A percentile compares a stretch with the other conserved stretches of the same genome.
Conservation (phyloP, 2,888 invertebrate genomes). For the Teleiodes luculella region DNA sequence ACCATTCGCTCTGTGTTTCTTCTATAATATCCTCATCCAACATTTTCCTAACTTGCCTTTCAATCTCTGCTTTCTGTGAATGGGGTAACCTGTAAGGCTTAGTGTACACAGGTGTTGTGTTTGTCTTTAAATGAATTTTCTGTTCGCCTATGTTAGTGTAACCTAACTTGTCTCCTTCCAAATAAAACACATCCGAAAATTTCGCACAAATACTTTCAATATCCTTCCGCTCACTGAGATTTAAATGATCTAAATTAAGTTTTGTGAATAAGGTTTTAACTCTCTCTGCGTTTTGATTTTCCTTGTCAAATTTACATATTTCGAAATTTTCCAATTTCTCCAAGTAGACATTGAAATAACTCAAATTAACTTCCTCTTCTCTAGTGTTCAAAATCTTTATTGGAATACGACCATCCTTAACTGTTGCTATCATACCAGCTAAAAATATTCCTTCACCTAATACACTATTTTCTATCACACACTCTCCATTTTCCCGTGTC, state of each 20-base stretch:
- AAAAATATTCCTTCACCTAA: too few species aligned
- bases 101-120: constrained; percentile 2
- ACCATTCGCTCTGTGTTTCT: constrained; percentile 12
- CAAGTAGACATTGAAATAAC: background rate
- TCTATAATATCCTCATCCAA: constrained; percentile 11
- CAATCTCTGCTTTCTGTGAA: background rate
- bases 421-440: too few species aligned
- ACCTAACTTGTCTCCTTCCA: background rate
- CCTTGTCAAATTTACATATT: background rate
- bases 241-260: background rate
- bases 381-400: background rate
- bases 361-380: background rate
- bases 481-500: background rate
- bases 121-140: background rate
- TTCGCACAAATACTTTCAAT: background rate
- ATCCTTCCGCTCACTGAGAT: background rate
- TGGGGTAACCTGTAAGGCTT: constrained; percentile 10
- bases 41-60: constrained; percentile 1
- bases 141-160: background rate
- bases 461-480: too few species aligned
- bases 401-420: background rate
- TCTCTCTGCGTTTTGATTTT: background rate
- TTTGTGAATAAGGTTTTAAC: background rate
- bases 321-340: background rate
- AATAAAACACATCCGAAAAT: background rate